These are phyloP conservation scores for Spodoptera picta DNA, from an alignment of 2,888 invertebrate species.

Conservation along the genomic window DNA sequence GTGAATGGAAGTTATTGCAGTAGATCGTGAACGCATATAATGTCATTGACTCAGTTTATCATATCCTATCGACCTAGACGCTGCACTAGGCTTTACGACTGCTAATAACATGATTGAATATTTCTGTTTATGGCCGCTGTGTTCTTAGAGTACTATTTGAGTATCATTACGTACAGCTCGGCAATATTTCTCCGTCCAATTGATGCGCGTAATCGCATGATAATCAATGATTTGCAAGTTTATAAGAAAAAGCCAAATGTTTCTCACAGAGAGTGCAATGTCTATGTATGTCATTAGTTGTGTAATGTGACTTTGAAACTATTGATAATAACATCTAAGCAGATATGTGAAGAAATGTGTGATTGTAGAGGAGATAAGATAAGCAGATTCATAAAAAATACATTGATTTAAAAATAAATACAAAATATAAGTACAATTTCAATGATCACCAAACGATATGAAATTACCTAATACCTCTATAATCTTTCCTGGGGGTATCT, in stretches of 20 bases:
- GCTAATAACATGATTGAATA: slow-evolving; percentile 54
- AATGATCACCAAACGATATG: too few species aligned
- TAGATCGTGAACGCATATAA: slow-evolving; percentile 60
- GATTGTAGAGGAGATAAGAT: too few species aligned
- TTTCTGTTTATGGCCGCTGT: slow-evolving; percentile 44
- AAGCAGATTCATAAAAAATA: too few species aligned
- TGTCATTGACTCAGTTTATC: slow-evolving; percentile 79
- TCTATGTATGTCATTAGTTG: slow-evolving; percentile 12
- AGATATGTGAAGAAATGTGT: neutral
- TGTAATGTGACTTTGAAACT: slow-evolving; percentile 23
- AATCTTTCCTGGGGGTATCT: too few species aligned
- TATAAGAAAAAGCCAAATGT: slow-evolving; percentile 41
- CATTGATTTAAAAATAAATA: too few species aligned
- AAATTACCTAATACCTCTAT: too few species aligned
- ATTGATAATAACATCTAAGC: slow-evolving; percentile 20
- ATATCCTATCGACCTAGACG: slow-evolving; percentile 69
- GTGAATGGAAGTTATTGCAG: slow-evolving; percentile 35
- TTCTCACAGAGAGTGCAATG: slow-evolving; percentile 42
- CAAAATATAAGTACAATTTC: too few species aligned
- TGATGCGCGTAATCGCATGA: slow-evolving; percentile 30
- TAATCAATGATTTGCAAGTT: slow-evolving; percentile 41
- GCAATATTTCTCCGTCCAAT: slow-evolving; percentile 15
- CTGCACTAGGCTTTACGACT: slow-evolving; percentile 56
- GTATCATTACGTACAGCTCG: slow-evolving; percentile 37
- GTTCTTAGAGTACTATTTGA: slow-evolving; percentile 39